Base-by-base conservation (phyloP, 2,888 invertebrate species). In the Calameuta pallipes region DNA sequence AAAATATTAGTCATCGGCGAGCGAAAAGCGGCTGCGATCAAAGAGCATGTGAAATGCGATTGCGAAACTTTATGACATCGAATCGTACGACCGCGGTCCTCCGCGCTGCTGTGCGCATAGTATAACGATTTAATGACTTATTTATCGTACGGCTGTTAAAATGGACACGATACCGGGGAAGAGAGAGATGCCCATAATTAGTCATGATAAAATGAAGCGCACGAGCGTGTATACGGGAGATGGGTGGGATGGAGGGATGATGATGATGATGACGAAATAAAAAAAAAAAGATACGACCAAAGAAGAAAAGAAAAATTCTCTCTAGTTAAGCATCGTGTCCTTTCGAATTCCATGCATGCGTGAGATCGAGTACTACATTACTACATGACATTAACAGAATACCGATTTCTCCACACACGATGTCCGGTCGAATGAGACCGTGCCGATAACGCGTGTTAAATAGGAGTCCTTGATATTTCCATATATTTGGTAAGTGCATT, bases 361-460 rank as follows among this genome's bases (percentile, higher is more conserved):
- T 73, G 71, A 73, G 73, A 73, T 73, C 73, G 37, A 35, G 30
- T 41, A n/a, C 41, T 68, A 76, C 76, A 73, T 73, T 73, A 35
- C 76, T 31, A 35, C 56, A 56, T 56, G 23, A 56, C 56, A 56
- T 56, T 56, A 56, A 56, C 56, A 9, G 56, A 56, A 56, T 23
- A 56, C 56, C 56, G 56, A 56, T 56, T 56, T 56, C 56, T 56
- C 56, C 56, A 23, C 23, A 4, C 33, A 73, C 34, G 73, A 73
- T 68, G 73, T 76, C 34, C n/a, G 73, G 73, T 56, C 68, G 71
- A 73, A 74, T 68, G 73, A 77, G 77, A 36, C 69, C 68, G 69
- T 73, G 9, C 56, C 9, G 23, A 23, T 56, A 56, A 23, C 56
- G 56, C 9, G 23, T 23, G 9, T 56, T 2, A 9, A 37, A 37